Base-by-base conservation (phyloP, 2,888 invertebrate genomes). In the Mythimna ferrago region DNA sequence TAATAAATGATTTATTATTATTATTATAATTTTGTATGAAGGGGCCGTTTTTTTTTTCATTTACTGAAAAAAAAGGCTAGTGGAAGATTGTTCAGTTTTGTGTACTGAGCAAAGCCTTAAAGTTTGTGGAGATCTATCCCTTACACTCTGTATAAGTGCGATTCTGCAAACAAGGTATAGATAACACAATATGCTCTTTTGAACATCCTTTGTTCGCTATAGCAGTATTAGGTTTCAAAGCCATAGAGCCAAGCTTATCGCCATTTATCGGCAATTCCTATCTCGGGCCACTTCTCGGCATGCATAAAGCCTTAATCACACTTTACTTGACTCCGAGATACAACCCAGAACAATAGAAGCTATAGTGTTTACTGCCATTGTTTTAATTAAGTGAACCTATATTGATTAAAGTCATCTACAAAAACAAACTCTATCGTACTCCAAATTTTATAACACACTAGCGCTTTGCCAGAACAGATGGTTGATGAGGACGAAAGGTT, bases 221-320 rank as follows among this genome's bases (percentile, higher is more conserved):
- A 60, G 57, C 79, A 60, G 71, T 78, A 74, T 78, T 71, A 82
- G 63, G 70, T 78, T 68, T 68, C 58, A 63, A 76, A 72, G 73
- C 72, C 66, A 67, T 69, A 72, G 35, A 70, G 64, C n/a, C 67
- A 62, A 57, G 61, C 65, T 62, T 72, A 80, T 80, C 79, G 66
- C 72, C 57, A 62, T 76, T 79, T 79, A 79, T 79, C 81, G 54
- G 44, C 58, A 63, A 62, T 81, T 60, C 66, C 65, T 72, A 80
- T 80, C 80, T 80, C 63, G 77, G 77, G 51, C 68, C 44, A 62
- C 63, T 81, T 48, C 72, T 80, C 73, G 77, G 54, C 66, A 77
- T 77, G 81, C 73, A 80, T 69, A 81, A 80, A 73, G 60, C 69
- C 73, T n/a, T 77, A 77, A 81, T 80, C 72, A 76, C 62, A 66